Percentiles rank a stretch among this genome's conserved stretches.
These are phyloP conservation scores for Linurgus olivaceus DNA, from an alignment of 2,797 vertebrate species.

Conservation along the genomic window DNA sequence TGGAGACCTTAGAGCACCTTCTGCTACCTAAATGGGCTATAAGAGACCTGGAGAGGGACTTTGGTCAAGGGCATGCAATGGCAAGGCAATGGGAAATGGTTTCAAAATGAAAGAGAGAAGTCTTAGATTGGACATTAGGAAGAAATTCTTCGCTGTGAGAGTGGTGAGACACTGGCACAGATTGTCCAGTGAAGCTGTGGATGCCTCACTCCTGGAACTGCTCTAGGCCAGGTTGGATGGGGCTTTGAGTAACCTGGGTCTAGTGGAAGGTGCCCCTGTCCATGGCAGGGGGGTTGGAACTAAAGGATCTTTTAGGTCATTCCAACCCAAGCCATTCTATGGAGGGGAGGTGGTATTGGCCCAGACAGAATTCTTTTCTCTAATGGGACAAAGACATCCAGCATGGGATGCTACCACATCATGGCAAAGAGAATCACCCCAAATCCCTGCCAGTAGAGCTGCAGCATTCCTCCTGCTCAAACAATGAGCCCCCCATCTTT, in stretches of 20 bases:
- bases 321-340: background rate
- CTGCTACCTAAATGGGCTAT: background rate
- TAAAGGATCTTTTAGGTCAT: background rate
- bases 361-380: background rate
- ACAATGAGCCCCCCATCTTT: fast-evolving
- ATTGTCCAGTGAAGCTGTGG: background rate
- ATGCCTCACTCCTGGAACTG: background rate
- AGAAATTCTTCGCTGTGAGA: background rate
- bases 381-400: background rate
- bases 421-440: background rate
- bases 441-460: background rate
- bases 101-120: background rate
- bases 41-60: background rate
- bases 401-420: background rate
- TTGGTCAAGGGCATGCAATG: background rate
- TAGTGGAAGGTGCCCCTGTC: background rate
- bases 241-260: background rate
- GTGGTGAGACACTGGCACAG: background rate
- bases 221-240: background rate
- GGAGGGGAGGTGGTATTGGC: no score
- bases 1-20: background rate
- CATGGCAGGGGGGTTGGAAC: background rate
- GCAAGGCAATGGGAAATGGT: background rate
- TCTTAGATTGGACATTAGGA: background rate
- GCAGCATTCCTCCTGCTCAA: background rate